Evolutionary conservation across 2,888 invertebrate genomes (phyloP), one percentile per base, ranked within the genome.

Genomic region (Drosophila pseudotalamancana): DNA sequence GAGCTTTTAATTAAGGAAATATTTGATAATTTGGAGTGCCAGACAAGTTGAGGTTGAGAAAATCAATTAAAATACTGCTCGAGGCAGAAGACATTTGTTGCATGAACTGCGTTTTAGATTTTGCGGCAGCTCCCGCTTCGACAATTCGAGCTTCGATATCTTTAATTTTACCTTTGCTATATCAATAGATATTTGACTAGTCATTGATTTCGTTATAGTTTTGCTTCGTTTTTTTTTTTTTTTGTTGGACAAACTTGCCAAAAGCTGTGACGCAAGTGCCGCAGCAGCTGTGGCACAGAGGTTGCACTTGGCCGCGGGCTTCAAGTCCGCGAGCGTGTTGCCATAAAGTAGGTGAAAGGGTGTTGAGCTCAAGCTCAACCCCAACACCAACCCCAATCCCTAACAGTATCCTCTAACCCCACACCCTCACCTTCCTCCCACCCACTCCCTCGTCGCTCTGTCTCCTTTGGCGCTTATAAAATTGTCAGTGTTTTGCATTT

Each of bases 401-500:
- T n/a, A n/a, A n/a, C n/a, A n/a, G n/a, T n/a, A n/a, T n/a, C n/a
- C n/a, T n/a, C n/a, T n/a, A n/a, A n/a, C n/a, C n/a, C n/a, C n/a
- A n/a, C n/a, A n/a, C n/a, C n/a, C n/a, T n/a, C n/a, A n/a, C 2
- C 14, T 9, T 23, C 4, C 9, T 25, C 16, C 1, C 21, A 1
- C 12, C 25, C 6, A n/a, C n/a, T n/a, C n/a, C n/a, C n/a, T n/a
- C n/a, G n/a, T n/a, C n/a, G n/a, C n/a, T n/a, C n/a, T n/a, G n/a
- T n/a, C n/a, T n/a, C n/a, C n/a, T n/a, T n/a, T n/a, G n/a, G n/a
- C 8, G 18, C 23, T 23, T 53, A 68, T 77, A 50, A 73, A 81
- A 77, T 64, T 77, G 86, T 77, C 64, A 87, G 84, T 85, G 89
- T 83, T 73, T 73, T 74, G 87, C 88, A 88, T 82, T 76, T 76